These are phyloP conservation scores for Drosophila hamatofila DNA, from an alignment of 2,888 invertebrate genomes.

Conservation along the genomic window DNA sequence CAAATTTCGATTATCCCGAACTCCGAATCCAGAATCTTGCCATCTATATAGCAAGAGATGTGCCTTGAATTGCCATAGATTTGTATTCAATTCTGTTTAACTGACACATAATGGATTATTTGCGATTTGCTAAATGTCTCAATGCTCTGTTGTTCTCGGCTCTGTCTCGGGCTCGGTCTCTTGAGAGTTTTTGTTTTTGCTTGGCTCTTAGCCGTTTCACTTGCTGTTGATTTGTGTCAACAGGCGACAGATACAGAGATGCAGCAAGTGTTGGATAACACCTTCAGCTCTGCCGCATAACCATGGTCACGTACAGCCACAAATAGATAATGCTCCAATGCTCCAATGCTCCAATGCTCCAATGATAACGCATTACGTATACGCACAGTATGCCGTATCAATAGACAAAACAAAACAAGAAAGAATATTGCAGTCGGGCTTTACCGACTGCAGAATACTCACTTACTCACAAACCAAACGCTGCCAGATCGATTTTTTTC, in stretches of 20 bases:
- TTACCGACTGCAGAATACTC: no score
- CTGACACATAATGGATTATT: slow-evolving; percentile 9
- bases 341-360: not conserved
- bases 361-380: slow-evolving; percentile 9
- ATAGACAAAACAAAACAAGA: not conserved
- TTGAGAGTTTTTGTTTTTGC: slow-evolving; percentile 1
- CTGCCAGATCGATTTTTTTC: no score
- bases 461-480: no score
- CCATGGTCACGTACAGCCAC: slow-evolving; percentile 19
- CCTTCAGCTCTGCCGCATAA: slow-evolving; percentile 14
- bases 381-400: not conserved
- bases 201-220: not conserved
- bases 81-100: not conserved
- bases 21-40: not conserved
- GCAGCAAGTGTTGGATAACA: slow-evolving; percentile 12
- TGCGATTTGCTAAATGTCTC: slow-evolving; percentile 1
- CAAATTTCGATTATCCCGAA: no score
- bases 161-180: no score
- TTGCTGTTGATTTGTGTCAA: slow-evolving; percentile 36
- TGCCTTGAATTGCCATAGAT: not conserved
- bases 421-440: not conserved
- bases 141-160: not conserved
- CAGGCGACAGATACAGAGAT: slow-evolving; percentile 2
- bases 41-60: not conserved
- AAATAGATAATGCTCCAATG: slow-evolving; percentile 1